These are phyloP conservation scores for Amazona ochrocephala DNA, from an alignment of 2,797 vertebrate species.

Conservation along the genomic window DNA sequence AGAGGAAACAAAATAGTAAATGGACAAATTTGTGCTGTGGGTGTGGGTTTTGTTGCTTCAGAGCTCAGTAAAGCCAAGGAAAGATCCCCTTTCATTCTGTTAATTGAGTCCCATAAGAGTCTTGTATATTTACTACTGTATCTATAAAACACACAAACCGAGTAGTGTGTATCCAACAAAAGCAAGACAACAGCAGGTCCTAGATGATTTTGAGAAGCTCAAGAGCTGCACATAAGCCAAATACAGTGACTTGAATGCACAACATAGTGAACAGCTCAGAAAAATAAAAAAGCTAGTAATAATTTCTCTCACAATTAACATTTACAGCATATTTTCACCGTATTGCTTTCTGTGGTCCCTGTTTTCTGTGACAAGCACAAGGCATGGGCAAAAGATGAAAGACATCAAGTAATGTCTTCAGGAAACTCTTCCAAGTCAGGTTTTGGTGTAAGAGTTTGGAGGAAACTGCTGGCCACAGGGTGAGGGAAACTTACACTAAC, in stretches of 20 bases:
- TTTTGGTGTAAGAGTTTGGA: neutral
- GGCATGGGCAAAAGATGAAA: neutral
- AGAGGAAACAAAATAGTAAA: neutral
- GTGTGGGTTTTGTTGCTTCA: fast-evolving
- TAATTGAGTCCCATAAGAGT: neutral
- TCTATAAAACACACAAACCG: neutral
- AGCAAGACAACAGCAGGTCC: neutral
- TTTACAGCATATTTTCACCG: neutral
- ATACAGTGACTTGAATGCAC: neutral
- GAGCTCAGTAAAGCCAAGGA: neutral
- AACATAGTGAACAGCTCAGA: neutral
- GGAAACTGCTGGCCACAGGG: fast-evolving
- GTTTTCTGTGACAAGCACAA: neutral
- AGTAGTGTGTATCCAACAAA: neutral
- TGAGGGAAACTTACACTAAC: neutral
- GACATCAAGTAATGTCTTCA: neutral
- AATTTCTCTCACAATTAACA: neutral
- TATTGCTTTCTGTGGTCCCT: neutral
- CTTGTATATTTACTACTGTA: neutral
- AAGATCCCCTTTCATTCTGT: neutral
- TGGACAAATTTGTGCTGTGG: neutral
- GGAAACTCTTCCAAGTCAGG: neutral
- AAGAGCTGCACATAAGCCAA: neutral
- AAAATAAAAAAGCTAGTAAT: fast-evolving
- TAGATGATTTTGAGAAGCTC: neutral